Evolutionary conservation across 1,140 invertebrate genomes (phyloP), one percentile per base, ranked within the genome.

Genomic region (Pemphigus obesinymphae): DNA sequence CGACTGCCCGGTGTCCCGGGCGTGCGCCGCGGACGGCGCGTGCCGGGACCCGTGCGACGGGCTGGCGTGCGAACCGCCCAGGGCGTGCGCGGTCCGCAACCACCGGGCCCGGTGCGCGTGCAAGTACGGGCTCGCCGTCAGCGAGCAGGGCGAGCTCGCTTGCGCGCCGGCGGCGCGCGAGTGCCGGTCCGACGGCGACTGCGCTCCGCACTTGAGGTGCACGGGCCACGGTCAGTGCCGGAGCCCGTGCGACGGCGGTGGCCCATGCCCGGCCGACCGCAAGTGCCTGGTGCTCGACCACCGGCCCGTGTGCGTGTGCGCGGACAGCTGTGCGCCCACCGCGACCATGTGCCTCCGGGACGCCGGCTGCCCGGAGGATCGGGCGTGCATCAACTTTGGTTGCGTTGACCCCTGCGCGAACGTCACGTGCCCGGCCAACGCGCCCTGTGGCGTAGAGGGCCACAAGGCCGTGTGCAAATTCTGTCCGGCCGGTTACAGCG

Each of bases 391-490:
- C 86, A 94, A 94, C 87, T 95, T 93, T 88, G 92, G 94, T 89
- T 97, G 96, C 88, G 91, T 94, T 89, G 93, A 97, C 89, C 95
- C 95, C 82, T 97, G 96, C 89, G 90, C 90, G 83, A 91, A 92
- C 85, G 91, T 92, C 85, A 90, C 89, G 85, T 96, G 95, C 88
- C 91, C 93, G 84, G 89, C 90, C 84, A 92, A 93, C 86, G 91
- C 93, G 82, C 94, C 94, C 85, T 97, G 95, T 89, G 93, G 92
- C 89, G 94, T 96, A 84, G 93, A 96, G 91, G 94, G 96, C 89
- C 95, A 96, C 90, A 94, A 93, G 89, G 92, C 94, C 84, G 92
- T 94, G 87, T 96, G 95, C 93, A 95, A 95, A 91, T 96, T 63
- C 61, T 96, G 95, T 91, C 94, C 95, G 86, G 90, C 90, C 88